A percentile compares a stretch with the other conserved stretches of the same genome.
Conservation (phyloP, 35 echinoderm and acorn worm species). For the Lytechinus pictus region DNA sequence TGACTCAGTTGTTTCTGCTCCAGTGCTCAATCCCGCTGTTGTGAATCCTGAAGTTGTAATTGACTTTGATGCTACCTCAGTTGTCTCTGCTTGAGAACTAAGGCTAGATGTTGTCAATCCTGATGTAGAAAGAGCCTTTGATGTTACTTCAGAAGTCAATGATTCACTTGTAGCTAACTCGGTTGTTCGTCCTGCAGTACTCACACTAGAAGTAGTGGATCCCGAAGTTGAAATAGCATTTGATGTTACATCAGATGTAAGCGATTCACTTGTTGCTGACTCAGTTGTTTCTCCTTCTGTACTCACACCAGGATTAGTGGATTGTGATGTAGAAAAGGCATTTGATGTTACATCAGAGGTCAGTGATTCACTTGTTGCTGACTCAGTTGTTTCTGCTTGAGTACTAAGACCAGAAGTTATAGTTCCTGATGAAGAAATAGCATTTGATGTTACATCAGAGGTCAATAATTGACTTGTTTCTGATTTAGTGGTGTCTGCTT, state of each 20-base stretch:
- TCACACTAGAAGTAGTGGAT: background rate
- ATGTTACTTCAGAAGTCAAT: no score
- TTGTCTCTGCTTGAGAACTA: no score
- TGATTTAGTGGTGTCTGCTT: background rate
- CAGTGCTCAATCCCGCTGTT: background rate
- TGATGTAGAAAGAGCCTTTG: no score
- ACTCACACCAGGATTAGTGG: background rate
- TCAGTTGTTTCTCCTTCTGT: background rate
- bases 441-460: no score
- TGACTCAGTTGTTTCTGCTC: background rate
- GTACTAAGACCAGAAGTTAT: background rate
- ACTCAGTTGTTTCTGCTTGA: background rate
- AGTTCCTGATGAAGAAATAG: background rate
- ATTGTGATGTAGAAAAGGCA: background rate
- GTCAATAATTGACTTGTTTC: background rate
- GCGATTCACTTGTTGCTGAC: no score
- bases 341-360: background rate
- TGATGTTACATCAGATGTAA: background rate
- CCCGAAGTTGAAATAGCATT: background rate
- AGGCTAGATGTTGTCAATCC: no score
- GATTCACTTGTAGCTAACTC: background rate
- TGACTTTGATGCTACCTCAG: no score
- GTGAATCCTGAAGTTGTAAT: no score
- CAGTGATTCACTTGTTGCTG: background rate
- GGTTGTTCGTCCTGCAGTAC: background rate